A percentile compares a stretch with the other conserved stretches of the same genome.
Conservation (phyloP, 92 coral and sea anemone species). For the Actinostola sp. region DNA sequence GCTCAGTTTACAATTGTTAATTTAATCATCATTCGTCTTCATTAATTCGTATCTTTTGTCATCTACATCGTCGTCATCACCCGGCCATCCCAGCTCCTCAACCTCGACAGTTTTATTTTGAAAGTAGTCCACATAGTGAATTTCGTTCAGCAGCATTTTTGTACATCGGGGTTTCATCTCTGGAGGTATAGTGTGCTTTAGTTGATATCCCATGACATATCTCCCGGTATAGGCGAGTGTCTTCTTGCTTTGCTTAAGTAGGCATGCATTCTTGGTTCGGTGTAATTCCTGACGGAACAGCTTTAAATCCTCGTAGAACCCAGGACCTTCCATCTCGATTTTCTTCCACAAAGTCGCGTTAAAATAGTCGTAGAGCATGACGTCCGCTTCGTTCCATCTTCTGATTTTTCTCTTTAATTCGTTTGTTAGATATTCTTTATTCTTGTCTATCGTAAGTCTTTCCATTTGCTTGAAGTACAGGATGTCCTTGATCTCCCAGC, state of each 20-base stretch:
- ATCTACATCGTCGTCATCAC: too few species aligned
- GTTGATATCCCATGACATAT: constrained; percentile 36
- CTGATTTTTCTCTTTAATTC: constrained; percentile 22
- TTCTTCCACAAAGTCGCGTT: constrained; percentile 68
- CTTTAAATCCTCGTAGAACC: constrained; percentile 59
- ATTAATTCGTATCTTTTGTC: too few species aligned
- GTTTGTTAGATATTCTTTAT: constrained; percentile 23
- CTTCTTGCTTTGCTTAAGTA: constrained; percentile 1
- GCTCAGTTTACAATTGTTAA: too few species aligned
- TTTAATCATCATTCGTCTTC: too few species aligned
- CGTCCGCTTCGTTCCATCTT: constrained; percentile 70
- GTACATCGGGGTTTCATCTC: constrained; percentile 19
- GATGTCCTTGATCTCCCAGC: constrained; percentile 68
- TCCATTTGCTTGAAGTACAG: constrained; percentile 71
- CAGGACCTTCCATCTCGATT: constrained; percentile 56
- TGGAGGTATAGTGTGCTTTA: constrained; percentile 5
- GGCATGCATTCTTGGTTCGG: constrained; percentile 27
- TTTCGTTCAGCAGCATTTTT: constrained; percentile 36
- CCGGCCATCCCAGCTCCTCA: too few species aligned
- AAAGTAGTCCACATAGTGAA: constrained; percentile 39
- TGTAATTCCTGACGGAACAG: constrained; percentile 35
- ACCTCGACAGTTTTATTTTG: constrained; percentile 6
- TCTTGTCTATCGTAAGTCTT: constrained; percentile 21
- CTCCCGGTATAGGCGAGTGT: constrained; percentile 28
- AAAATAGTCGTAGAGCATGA: constrained; percentile 47